Evolutionary conservation across 2,797 vertebrate genomes (phyloP), one percentile per base, ranked within the genome.

Genomic region (Eutrigla gurnardus): DNA sequence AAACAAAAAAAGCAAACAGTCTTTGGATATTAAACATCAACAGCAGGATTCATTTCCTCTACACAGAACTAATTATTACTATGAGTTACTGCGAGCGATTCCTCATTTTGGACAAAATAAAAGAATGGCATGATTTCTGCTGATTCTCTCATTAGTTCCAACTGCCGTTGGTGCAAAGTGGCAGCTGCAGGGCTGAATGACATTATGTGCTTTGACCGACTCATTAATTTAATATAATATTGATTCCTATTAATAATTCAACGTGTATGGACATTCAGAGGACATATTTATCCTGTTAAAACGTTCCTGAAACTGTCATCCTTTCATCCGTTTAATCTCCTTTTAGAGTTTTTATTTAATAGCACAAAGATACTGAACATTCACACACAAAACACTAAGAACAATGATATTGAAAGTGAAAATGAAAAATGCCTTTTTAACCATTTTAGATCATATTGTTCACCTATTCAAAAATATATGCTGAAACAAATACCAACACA

Each of bases 201-300:
- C 39, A 69, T 13, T 9, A 6, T 4, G 53, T n/a, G 15, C 62
- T 76, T 35, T 72, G 67, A 77, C 65, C 66, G 67, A 78, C 52
- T 25, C 25, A 25, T 25, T 25, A 77, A 37, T 47, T 10, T 65
- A 78, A 87, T 76, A 59, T 71, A 63, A 70, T 82, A 84, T 78
- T 53, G 82, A 86, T 71, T 65, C 37, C 14, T 52, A 61, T 85
- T 62, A 86, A 86, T 88, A 73, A 82, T 84, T 80, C 39, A 81
- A 52, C 3, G 46, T 68, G 35, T 67, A 3, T 67, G 63, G 49
- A 53, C 55, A 67, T n/a, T 68, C 39, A 71, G 50, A 42, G 65
- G 40, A 66, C 0, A 7, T 75, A 69, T 81, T 78, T 64, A 50
- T 71, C 57, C 13, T 65, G 33, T 60, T 53, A 33, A 65, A 69